These are phyloP conservation scores for Yasuhikotakia modesta DNA, from an alignment of 2,797 vertebrate genomes.

Conservation along the genomic window DNA sequence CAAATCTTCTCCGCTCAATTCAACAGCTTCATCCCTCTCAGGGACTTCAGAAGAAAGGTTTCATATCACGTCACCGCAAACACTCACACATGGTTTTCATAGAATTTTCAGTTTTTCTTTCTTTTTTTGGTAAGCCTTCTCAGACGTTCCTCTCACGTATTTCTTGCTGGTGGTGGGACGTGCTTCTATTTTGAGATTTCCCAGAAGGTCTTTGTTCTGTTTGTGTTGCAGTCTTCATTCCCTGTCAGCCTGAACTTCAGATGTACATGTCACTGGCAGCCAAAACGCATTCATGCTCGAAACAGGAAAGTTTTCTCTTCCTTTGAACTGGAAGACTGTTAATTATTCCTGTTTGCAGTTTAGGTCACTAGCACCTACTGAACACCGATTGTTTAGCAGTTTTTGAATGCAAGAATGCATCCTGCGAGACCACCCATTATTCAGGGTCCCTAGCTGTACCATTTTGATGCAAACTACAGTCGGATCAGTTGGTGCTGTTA, in stretches of 20 bases:
- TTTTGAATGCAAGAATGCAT: neutral
- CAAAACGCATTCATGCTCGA: constrained; percentile 38
- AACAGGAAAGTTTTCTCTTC: constrained; percentile 38
- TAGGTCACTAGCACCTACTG: constrained; percentile 7
- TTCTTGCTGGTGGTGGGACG: constrained; percentile 40
- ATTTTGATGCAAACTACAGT: neutral
- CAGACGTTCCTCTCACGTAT: constrained; percentile 49
- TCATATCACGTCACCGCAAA: constrained; percentile 41
- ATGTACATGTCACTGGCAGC: constrained; percentile 42
- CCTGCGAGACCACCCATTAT: neutral
- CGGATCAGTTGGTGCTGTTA: neutral
- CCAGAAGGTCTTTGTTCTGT: constrained; percentile 54
- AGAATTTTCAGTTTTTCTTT: constrained; percentile 22
- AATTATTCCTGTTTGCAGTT: constrained; percentile 25
- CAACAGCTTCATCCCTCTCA: constrained; percentile 30
- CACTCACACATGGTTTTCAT: constrained; percentile 12
- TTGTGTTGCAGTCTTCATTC: constrained; percentile 51
- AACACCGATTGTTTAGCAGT: neutral
- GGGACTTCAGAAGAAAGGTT: constrained; percentile 42
- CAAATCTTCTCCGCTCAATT: constrained; percentile 21
- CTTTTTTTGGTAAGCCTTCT: constrained; percentile 33
- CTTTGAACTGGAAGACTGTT: constrained; percentile 25
- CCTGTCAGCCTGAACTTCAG: constrained; percentile 46
- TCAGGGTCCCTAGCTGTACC: too few species aligned
- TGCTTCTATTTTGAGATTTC: constrained; percentile 57